Evolutionary conservation across 2,797 vertebrate species (phyloP).

Genomic region (Lophotriccus pileatus): DNA sequence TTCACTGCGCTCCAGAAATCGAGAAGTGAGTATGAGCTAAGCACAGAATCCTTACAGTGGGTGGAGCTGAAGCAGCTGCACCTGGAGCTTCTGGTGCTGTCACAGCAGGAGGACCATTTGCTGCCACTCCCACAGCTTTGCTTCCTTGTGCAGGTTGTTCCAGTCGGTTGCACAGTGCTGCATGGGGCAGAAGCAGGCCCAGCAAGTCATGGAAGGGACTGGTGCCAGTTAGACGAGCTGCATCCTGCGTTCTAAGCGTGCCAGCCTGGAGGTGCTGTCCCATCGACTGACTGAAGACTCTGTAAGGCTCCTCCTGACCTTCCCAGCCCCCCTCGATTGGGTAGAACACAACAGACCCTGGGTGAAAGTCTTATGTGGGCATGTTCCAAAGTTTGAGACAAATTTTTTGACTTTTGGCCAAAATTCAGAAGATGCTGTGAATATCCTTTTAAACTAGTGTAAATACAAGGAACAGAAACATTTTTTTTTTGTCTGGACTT

Average conservation of each 20-base stretch:
- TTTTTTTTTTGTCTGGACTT: slow-evolving; percentile 82
- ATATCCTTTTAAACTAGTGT: slow-evolving; percentile 95
- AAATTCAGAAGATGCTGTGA: slow-evolving; percentile 90
- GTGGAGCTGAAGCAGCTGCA: accelerated
- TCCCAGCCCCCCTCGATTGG: slow-evolving; percentile 69
- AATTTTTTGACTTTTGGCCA: slow-evolving; percentile 79
- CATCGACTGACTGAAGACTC: slow-evolving; percentile 64
- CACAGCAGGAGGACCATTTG: accelerated
- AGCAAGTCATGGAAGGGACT: slow-evolving; percentile 99
- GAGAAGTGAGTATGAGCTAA: slow-evolving; percentile 86
- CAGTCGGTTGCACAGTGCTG: slow-evolving; percentile 99
- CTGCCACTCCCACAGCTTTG: neutral
- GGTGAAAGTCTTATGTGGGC: slow-evolving; percentile 66
- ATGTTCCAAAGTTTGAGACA: slow-evolving; percentile 78
- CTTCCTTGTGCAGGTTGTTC: slow-evolving; percentile 84
- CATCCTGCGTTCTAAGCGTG: neutral
- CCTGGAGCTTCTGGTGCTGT: neutral
- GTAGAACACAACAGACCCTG: slow-evolving; percentile 45
- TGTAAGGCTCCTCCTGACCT: slow-evolving; percentile 69
- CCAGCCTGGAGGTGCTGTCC: slow-evolving; percentile 43
- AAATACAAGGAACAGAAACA: slow-evolving; percentile 88
- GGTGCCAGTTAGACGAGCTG: slow-evolving; percentile 87
- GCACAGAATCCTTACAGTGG: accelerated
- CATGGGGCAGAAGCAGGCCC: slow-evolving; percentile 99
- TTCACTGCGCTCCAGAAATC: slow-evolving; percentile 98